phyloP scores from a whole-genome alignment of 2,113 vertebrate genomes.

The Pluvianellus socialis region DNA sequence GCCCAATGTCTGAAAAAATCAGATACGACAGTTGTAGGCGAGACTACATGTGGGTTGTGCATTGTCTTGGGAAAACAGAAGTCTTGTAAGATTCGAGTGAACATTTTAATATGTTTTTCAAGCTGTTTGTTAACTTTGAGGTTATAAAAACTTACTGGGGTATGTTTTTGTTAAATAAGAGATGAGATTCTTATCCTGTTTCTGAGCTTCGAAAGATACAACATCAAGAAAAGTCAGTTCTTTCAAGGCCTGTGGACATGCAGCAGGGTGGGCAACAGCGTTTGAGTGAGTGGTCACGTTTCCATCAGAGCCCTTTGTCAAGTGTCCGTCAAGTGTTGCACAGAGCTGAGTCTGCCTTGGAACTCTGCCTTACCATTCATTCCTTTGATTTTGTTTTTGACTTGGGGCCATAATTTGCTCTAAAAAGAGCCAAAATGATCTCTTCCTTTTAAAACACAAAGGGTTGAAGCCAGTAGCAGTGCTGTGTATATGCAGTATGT shows the following conservation, averaged over 20 bases:
- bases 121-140: background rate
- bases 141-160: background rate
- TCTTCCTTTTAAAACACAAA: background rate
- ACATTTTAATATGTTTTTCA: background rate
- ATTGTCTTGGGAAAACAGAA: background rate
- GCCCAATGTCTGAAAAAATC: background rate
- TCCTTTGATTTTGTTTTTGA: background rate
- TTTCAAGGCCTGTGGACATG: background rate
- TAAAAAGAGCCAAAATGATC: background rate
- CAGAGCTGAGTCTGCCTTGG: background rate
- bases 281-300: background rate
- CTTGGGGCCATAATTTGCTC: background rate
- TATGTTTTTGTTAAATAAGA: background rate
- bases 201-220: background rate
- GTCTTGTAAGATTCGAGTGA: background rate
- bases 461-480: background rate
- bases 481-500: background rate
- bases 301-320: background rate
- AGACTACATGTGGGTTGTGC: background rate
- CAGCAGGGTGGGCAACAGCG: background rate
- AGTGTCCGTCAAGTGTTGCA: background rate
- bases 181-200: background rate
- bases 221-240: background rate
- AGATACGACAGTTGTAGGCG: background rate
- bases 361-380: background rate